Percentiles rank a stretch among this genome's conserved stretches.
Evolutionary conservation across 2,113 vertebrate genomes (phyloP).

Genomic region (Phocoena sinus): DNA sequence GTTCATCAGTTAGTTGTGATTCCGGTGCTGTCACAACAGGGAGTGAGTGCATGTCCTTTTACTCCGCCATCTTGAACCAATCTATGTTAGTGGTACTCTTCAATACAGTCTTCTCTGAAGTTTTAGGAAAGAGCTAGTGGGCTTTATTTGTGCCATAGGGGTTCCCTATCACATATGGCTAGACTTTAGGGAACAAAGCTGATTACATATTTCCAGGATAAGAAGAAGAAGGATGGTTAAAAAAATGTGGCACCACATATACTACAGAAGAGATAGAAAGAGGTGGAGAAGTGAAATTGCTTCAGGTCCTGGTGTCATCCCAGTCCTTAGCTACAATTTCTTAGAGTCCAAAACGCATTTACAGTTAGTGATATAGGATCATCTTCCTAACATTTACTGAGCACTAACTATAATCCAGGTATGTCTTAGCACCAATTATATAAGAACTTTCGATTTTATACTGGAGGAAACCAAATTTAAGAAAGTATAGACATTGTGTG

Average conservation of each 20-base stretch:
- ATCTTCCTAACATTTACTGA: not conserved
- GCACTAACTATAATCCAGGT: not conserved
- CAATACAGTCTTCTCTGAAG: not conserved
- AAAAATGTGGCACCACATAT: not conserved
- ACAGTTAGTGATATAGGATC: not conserved
- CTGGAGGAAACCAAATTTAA: not conserved
- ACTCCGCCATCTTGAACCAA: too few relatives aligned
- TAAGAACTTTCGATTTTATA: not conserved
- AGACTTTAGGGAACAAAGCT: not conserved
- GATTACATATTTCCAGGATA: not conserved
- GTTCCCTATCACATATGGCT: rapidly evolving
- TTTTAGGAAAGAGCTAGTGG: not conserved
- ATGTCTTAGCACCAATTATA: not conserved
- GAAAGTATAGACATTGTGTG: not conserved
- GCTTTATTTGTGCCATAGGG: not conserved
- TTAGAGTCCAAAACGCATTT: not conserved
- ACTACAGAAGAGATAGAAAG: not conserved
- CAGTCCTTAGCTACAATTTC: not conserved
- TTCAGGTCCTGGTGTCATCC: not conserved
- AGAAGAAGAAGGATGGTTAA: not conserved
- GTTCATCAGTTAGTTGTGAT: too few relatives aligned
- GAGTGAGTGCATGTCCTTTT: too few relatives aligned
- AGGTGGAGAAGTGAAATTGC: not conserved
- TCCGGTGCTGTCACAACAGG: too few relatives aligned
- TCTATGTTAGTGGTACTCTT: not conserved